Conservation (phyloP, 2,888 invertebrate genomes). For the Halictus ligatus region DNA sequence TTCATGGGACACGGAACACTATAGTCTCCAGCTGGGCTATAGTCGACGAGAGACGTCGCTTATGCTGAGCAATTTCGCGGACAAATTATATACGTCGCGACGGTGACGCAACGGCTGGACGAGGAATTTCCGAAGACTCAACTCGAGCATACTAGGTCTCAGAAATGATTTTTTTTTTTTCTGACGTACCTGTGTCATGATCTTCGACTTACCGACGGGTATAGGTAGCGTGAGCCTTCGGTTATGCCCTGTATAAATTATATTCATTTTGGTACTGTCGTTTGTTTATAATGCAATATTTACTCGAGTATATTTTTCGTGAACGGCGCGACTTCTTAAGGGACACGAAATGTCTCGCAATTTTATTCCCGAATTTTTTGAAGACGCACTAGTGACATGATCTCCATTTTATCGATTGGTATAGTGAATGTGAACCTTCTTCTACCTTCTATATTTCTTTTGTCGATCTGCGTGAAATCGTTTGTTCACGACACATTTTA, state of each 20-base stretch:
- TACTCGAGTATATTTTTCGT: background rate
- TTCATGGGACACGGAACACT: constrained; percentile 49
- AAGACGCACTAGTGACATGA: too few species aligned
- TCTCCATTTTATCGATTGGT: too few species aligned
- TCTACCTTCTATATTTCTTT: too few species aligned
- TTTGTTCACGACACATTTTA: too few species aligned
- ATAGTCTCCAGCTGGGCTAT: constrained; percentile 51
- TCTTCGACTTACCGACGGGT: background rate
- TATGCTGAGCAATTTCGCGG: constrained; percentile 44
- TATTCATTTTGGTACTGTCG: too few species aligned
- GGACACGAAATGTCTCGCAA: too few species aligned
- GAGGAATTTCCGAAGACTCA: background rate
- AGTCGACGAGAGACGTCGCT: constrained; percentile 29
- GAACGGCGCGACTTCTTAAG: too few species aligned
- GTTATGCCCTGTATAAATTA: background rate
- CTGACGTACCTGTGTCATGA: background rate
- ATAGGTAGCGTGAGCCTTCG: background rate
- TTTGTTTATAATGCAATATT: background rate
- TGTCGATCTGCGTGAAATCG: too few species aligned
- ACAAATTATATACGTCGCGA: constrained; percentile 27
- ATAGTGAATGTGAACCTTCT: too few species aligned
- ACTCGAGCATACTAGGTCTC: background rate
- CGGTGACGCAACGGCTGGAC: background rate
- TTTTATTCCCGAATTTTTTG: too few species aligned
- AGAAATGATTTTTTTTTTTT: background rate